A percentile compares a stretch with the other conserved stretches of the same genome.
Conservation (phyloP, 2,113 vertebrate genomes). For the Ploceus nigricollis region DNA sequence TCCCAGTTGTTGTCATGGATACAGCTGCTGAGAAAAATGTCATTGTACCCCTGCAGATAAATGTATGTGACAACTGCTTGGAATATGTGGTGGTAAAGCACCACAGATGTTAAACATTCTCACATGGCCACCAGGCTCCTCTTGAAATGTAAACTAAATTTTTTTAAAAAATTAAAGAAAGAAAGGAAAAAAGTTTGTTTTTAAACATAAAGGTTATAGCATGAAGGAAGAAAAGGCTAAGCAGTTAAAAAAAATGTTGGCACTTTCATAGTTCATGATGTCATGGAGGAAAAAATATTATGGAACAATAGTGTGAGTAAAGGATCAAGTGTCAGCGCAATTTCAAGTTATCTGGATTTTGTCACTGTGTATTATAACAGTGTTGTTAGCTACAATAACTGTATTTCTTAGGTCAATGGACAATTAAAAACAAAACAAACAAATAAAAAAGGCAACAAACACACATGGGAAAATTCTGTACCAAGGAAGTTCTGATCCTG, state of each 20-base stretch:
- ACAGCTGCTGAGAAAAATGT: constrained; percentile 64
- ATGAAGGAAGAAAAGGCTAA: constrained; percentile 15
- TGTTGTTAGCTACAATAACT: constrained; percentile 48
- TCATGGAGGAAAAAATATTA: constrained; percentile 68
- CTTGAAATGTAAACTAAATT: background rate
- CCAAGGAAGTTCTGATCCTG: background rate
- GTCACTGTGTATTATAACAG: constrained; percentile 36
- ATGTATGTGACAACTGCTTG: constrained; percentile 36
- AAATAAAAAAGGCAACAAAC: background rate
- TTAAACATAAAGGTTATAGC: constrained; percentile 14
- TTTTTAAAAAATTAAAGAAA: background rate
- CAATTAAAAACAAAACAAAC: background rate
- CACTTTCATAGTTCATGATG: constrained; percentile 53
- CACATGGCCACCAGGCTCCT: background rate
- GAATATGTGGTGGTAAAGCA: background rate
- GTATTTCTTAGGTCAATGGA: constrained; percentile 1
- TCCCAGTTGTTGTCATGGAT: constrained; percentile 66
- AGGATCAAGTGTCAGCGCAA: constrained; percentile 61
- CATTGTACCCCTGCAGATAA: constrained; percentile 62
- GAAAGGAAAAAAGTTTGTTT: background rate
- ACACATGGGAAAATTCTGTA: background rate
- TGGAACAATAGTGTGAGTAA: constrained; percentile 65
- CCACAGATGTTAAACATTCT: background rate
- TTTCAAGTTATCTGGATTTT: constrained; percentile 54
- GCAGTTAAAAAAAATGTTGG: constrained; percentile 28